Base-by-base conservation (phyloP, 2,113 vertebrate species). In the Pheucticus melanocephalus region DNA sequence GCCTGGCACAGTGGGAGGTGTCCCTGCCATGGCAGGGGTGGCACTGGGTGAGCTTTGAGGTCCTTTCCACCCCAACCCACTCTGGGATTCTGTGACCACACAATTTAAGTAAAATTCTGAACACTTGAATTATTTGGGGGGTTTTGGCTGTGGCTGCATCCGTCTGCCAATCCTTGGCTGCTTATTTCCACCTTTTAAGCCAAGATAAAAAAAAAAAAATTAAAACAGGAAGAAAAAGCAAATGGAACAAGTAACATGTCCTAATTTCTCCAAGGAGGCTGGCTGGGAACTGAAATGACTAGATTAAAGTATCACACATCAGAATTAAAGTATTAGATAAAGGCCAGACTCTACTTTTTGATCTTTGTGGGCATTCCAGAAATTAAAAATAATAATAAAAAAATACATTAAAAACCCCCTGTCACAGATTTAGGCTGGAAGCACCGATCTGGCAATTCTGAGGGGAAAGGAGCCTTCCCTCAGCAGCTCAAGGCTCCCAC, bases 261-360 rank as follows among this genome's bases (percentile, higher is more conserved):
- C 96, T 54, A 64, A 79, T 95, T 95, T 95, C 84, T 90, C 92
- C 89, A 79, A 92, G 89, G 93, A 92, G 54, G 70, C 37, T 73
- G 84, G 30, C 78, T 77, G 87, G 72, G 81, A 95, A 83, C 66
- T 19, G 45, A 82, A 93, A 92, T 57, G 68, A 83, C 63, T 89
- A 79, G 70, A 85, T 86, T 91, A 47, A 91, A 89, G 57, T 53
- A 93, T 83, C 71, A 85, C 80, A 81, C 13, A 15, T 75, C 80
- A 81, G 88, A 94, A 93, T 94, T 91, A 82, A 94, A 89, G 71
- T 47, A 72, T 80, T 72, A 95, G 68, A 81, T 93, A 76, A 95
- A 94, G 82, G 59, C 90, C 82, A 66, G 42, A 60, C 66, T 90
- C 82, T 63, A 82, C 63, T 95, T 75, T 87, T 85, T 82, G 53